Percentiles rank a stretch among this genome's conserved stretches.
Conservation (phyloP, 1,140 invertebrate species). For the Trichomalopsis sarcophagae region DNA sequence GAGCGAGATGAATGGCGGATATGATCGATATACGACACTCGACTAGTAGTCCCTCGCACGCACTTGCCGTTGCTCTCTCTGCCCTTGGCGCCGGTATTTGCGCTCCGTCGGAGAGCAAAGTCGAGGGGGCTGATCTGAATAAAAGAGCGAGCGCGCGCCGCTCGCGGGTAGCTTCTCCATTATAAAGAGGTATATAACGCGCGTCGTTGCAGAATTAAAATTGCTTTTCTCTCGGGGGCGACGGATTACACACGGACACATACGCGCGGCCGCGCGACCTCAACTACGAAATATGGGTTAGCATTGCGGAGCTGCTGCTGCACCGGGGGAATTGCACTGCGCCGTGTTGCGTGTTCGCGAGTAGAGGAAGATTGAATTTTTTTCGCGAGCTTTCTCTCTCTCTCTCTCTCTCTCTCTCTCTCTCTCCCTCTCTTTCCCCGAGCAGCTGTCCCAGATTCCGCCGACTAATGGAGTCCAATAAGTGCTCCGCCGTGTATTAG, state of each 20-base stretch:
- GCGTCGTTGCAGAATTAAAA: neutral
- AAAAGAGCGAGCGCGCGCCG: conserved; percentile 1
- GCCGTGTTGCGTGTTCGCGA: neutral
- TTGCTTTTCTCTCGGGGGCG: neutral
- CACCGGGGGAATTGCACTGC: neutral
- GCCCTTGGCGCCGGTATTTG: conserved; percentile 21
- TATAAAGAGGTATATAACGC: neutral
- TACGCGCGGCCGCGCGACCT: neutral
- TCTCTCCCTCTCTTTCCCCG: neutral
- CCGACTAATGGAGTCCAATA: conserved; percentile 1
- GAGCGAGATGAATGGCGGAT: neutral
- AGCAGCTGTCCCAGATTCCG: neutral
- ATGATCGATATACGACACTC: conserved; percentile 39
- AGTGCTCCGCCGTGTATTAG: neutral
- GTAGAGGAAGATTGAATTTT: neutral
- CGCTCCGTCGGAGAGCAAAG: conserved; percentile 12
- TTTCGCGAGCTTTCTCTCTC: neutral
- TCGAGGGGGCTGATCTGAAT: neutral
- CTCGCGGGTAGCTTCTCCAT: neutral
- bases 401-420: too few relatives aligned
- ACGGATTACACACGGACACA: neutral
- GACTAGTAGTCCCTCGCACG: neutral
- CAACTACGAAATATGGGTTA: conserved; percentile 4
- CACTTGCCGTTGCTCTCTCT: neutral
- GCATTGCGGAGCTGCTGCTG: neutral